phyloP scores from a whole-genome alignment of 35 echinoderm and acorn worm species.

The Acanthaster planci region DNA sequence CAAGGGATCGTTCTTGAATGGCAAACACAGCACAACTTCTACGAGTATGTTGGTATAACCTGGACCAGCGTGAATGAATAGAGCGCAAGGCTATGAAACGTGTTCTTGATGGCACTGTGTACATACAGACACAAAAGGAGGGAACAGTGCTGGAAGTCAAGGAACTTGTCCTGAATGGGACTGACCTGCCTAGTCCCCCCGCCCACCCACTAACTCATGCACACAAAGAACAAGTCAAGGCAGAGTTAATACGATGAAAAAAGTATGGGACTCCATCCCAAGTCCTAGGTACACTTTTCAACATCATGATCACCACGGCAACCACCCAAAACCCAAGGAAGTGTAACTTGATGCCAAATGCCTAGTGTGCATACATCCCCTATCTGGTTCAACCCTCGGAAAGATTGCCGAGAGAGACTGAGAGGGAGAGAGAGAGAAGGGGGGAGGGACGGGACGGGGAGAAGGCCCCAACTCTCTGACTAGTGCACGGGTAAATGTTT shows the following conservation, averaged over 20 bases:
- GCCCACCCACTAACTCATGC: too few species aligned
- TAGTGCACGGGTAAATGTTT: conserved; percentile 17
- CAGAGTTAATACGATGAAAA: too few species aligned
- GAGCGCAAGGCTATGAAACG: background rate
- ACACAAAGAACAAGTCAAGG: too few species aligned
- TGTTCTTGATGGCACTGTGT: conserved; percentile 17
- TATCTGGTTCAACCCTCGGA: background rate
- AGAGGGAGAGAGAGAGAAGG: too few species aligned
- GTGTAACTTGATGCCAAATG: conserved; percentile 16
- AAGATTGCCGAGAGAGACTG: too few species aligned
- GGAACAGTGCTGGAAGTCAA: conserved; percentile 16
- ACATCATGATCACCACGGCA: background rate
- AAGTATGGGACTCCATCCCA: too few species aligned
- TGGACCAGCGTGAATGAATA: too few species aligned
- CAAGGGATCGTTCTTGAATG: too few species aligned
- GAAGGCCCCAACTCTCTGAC: background rate
- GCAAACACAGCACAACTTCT: too few species aligned
- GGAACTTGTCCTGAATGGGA: background rate
- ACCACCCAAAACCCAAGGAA: background rate
- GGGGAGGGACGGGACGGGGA: background rate
- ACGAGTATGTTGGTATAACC: too few species aligned
- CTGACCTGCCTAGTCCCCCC: background rate
- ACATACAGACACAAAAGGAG: background rate
- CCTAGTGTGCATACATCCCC: conserved; percentile 2
- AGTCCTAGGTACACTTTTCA: conserved; percentile 4